Evolutionary conservation across 2,888 invertebrate species (phyloP).

Genomic region (Mantis religiosa): DNA sequence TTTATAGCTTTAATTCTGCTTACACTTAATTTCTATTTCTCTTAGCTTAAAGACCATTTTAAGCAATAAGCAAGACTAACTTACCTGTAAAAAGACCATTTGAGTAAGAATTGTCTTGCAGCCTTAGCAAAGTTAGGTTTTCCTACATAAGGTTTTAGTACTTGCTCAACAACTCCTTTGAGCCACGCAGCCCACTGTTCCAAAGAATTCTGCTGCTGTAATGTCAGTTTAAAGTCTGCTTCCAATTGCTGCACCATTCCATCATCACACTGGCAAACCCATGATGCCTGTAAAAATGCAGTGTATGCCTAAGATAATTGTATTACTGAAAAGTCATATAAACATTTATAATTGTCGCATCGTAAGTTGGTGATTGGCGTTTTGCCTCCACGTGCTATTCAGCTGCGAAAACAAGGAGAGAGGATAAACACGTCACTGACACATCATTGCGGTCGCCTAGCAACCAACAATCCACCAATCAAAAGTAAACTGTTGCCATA

Average conservation of each 20-base stretch:
- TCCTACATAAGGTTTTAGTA: constrained; percentile 83
- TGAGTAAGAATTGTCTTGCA: constrained; percentile 88
- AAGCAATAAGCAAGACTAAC: not conserved
- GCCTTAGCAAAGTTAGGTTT: constrained; percentile 78
- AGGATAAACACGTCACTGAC: no score
- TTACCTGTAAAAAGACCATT: constrained; percentile 97
- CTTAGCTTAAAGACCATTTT: not conserved
- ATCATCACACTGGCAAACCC: constrained; percentile 96
- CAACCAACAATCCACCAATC: no score
- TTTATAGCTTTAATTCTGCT: not conserved
- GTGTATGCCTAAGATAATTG: not conserved
- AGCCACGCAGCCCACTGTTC: constrained; percentile 99
- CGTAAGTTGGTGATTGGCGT: no score
- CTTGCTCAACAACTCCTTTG: constrained; percentile 85
- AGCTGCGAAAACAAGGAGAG: no score
- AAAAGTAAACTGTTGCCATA: no score
- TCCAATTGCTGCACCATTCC: constrained; percentile 80
- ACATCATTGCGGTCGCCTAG: no score
- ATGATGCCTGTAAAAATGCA: constrained; percentile 70
- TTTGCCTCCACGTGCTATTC: no score
- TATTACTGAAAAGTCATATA: not conserved
- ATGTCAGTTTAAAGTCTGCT: constrained; percentile 83
- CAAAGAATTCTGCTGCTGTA: constrained; percentile 87
- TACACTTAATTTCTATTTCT: not conserved
- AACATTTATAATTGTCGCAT: no score